Conservation (phyloP, 2,888 invertebrate genomes). For the Phyto melanocephala region DNA sequence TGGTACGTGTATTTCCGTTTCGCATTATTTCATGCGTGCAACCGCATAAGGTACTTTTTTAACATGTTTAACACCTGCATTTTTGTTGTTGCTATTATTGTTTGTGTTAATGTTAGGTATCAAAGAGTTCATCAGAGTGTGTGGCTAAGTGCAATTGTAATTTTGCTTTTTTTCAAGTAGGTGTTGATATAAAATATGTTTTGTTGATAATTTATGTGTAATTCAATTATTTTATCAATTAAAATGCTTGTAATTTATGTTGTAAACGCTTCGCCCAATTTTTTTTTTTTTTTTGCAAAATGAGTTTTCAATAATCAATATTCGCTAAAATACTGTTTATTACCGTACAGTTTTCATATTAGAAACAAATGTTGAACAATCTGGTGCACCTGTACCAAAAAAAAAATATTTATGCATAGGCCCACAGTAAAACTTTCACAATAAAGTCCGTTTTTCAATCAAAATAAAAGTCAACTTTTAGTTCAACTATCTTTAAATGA, state of each 20-base stretch:
- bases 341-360: no score
- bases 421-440: no score
- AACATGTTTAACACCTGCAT: slow-evolving; percentile 24
- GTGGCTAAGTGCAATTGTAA: slow-evolving; percentile 1
- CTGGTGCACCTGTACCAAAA: no score
- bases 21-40: slow-evolving; percentile 35
- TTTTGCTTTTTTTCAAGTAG: slow-evolving; percentile 8
- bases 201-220: slow-evolving; percentile 35
- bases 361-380: no score
- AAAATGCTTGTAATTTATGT: slow-evolving; percentile 19
- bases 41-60: background rate
- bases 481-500: no score
- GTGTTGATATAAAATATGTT: slow-evolving; percentile 51
- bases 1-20: slow-evolving; percentile 55
- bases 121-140: background rate
- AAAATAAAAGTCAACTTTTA: no score
- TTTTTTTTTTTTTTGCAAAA: no score
- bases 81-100: background rate
- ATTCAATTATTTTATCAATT: slow-evolving; percentile 19
- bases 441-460: no score
- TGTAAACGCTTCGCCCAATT: no score
- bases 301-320: no score
- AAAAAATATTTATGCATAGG: no score
- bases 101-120: background rate
- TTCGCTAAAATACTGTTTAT: no score